Evolutionary conservation across 1,140 invertebrate genomes (phyloP).

Genomic region (Akabosia matsudoensis): DNA sequence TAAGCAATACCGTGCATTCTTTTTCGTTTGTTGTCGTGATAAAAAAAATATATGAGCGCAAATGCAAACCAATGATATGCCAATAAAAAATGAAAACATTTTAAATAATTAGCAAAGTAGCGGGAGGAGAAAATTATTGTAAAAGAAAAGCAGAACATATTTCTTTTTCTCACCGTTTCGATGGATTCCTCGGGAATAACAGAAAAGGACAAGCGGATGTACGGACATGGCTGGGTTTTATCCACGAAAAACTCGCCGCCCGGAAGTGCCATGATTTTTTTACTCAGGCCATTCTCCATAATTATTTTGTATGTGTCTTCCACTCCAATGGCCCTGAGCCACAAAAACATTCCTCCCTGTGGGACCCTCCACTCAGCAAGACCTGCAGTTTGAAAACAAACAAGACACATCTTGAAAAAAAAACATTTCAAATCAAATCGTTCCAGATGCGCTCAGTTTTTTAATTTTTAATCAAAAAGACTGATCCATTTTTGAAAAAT

Average conservation of each 20-base stretch:
- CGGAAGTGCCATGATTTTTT: constrained; percentile 65
- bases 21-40: too few species aligned
- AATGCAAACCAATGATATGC: too few species aligned
- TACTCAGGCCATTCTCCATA: constrained; percentile 58
- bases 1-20: too few species aligned
- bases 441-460: too few species aligned
- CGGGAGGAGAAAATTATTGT: too few species aligned
- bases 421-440: too few species aligned
- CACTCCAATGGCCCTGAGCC: constrained; percentile 66
- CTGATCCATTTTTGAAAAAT: not conserved
- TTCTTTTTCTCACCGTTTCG: constrained; percentile 58
- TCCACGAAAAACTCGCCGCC: constrained; percentile 67
- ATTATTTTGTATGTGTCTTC: constrained; percentile 70
- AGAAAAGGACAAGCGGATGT: constrained; percentile 66
- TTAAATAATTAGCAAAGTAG: too few species aligned
- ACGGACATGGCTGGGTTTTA: constrained; percentile 58
- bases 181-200: constrained; percentile 63
- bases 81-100: too few species aligned
- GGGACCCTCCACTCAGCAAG: constrained; percentile 66
- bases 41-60: too few species aligned
- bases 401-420: not conserved
- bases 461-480: constrained; percentile 5
- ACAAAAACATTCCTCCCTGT: constrained; percentile 71
- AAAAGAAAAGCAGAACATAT: too few species aligned
- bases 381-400: constrained; percentile 52